Base-by-base conservation (phyloP, 1,140 invertebrate genomes). In the Cardiocondyla obscurior region DNA sequence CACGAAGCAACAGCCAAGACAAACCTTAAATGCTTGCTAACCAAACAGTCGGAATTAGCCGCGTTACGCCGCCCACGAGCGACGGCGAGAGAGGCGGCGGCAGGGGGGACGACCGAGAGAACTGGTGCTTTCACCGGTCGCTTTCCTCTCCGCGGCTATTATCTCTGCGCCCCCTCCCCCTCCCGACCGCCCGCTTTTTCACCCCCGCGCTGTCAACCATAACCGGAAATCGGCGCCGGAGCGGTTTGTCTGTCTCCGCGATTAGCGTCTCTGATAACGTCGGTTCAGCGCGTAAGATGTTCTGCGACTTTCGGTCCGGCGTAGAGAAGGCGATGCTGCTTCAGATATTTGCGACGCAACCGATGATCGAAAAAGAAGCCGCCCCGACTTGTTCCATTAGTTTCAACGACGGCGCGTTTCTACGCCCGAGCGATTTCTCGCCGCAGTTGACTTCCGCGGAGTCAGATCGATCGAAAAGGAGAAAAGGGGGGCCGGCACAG, bases 1-100 rank as follows among this genome's bases (percentile, higher is more conserved):
- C 92, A 94, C 92, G 91, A 84, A 93, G 92, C 91, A 91, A 93
- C 91, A 89, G 93, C 93, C 93, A 94, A 94, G 92, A 94, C 92
- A 94, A 94, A 94, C 93, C 92, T 93, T 91, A 93, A 94, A 94
- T 94, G 93, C 93, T 94, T 94, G 93, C 91, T 93, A 92, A 94
- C 92, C 91, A 94, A 94, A 94, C 93, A 94, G 90, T 94, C 90
- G 91, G 90, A 94, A 94, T 94, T 94, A 94, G 93, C 92, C 90
- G 91, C 90, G 90, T 92, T 90, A 92, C 91, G 72, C 91, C 90
- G 89, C 82, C 88, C 90, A 91, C 89, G 87, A 89, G 89, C 44
- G 55, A 74, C 16, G n/a, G 72, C 58, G 53, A 73, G 16, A 25
- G 25, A 28, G 51, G n/a, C 5, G 36, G 19, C n/a, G 46, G 25